Conservation (phyloP, 2,113 vertebrate species). For the Aplodontia rufa region DNA sequence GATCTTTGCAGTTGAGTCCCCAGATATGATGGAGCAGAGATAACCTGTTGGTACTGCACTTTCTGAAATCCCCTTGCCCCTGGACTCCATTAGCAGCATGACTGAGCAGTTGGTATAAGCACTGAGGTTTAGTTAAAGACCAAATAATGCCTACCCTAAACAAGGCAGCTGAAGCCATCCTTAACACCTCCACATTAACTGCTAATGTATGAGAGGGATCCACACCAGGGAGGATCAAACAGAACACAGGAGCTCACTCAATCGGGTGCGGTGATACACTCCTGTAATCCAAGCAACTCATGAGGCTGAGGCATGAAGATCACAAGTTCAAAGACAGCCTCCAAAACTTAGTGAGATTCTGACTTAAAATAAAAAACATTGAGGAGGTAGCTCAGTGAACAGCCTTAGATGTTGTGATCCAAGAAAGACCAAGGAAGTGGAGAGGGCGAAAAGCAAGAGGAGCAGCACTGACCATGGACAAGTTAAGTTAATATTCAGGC, state of each 20-base stretch:
- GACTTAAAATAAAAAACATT: not conserved
- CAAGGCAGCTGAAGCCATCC: not conserved
- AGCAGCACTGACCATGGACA: not conserved
- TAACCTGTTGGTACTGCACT: rapidly evolving
- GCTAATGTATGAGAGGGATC: not conserved
- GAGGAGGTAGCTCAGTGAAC: too few relatives aligned
- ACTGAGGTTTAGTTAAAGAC: not conserved
- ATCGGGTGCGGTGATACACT: not conserved
- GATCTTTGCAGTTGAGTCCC: not conserved
- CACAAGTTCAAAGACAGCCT: not conserved
- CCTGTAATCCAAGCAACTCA: not conserved
- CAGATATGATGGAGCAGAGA: not conserved
- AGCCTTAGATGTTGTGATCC: not conserved
- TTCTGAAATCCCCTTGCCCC: not conserved
- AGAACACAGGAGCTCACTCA: not conserved
- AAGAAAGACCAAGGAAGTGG: too few relatives aligned
- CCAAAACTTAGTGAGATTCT: not conserved
- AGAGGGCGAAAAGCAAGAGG: not conserved
- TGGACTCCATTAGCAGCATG: not conserved
- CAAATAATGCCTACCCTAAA: not conserved
- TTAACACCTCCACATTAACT: too few relatives aligned
- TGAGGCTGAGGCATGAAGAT: not conserved
- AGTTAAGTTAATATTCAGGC: too few relatives aligned
- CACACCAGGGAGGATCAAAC: not conserved
- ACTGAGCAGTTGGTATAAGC: too few relatives aligned